Conservation (phyloP, 1,140 invertebrate genomes). For the Capitella teleta region DNA sequence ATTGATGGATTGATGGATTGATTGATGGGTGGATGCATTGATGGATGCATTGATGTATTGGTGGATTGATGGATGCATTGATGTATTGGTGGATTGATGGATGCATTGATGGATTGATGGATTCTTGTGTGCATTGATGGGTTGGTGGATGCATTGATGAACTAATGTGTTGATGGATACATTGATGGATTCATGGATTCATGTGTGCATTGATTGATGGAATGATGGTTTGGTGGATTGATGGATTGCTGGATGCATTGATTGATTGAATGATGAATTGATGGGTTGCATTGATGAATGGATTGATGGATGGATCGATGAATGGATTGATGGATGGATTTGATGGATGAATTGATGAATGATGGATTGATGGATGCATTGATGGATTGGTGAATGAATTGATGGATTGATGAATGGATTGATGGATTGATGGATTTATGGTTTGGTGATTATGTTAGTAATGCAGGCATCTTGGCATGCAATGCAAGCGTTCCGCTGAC, state of each 20-base stretch:
- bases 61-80: neutral
- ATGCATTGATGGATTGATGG: neutral
- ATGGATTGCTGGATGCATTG: neutral
- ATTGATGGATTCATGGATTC: neutral
- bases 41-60: neutral
- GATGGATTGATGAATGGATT: neutral
- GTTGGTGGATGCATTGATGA: constrained; percentile 1
- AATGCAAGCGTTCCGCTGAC: too few species aligned
- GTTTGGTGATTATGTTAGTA: too few species aligned
- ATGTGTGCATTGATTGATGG: neutral
- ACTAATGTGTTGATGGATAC: neutral
- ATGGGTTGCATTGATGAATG: neutral
- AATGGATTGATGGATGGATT: neutral
- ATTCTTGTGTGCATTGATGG: too few species aligned
- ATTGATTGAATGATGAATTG: neutral
- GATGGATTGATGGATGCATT: neutral
- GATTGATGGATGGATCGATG: neutral
- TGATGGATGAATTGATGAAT: neutral
- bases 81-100: neutral
- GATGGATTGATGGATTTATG: neutral
- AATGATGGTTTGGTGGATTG: neutral
- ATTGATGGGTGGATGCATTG: neutral
- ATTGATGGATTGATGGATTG: neutral
- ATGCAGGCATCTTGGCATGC: too few species aligned
- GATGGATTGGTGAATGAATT: neutral